Evolutionary conservation across 2,888 invertebrate genomes (phyloP).

Genomic region (Empis stercorea): DNA sequence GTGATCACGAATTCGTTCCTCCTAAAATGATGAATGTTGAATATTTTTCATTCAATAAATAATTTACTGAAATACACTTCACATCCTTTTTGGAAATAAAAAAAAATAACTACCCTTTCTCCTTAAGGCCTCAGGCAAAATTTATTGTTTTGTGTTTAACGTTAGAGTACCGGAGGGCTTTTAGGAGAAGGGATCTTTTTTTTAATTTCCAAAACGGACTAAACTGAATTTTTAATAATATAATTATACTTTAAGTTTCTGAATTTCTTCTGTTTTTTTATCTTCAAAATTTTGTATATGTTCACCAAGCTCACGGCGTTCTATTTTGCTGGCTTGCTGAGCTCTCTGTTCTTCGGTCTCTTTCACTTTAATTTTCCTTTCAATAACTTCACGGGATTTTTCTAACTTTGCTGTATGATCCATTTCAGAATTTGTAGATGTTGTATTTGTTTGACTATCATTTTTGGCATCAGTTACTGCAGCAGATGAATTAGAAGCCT

Average conservation of each 20-base stretch:
- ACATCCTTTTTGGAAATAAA: too few relatives aligned
- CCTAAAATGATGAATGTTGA: constrained; percentile 10
- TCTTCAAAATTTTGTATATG: constrained; percentile 57
- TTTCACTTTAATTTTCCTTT: constrained; percentile 50
- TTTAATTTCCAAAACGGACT: too few relatives aligned
- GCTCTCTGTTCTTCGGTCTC: constrained; percentile 55
- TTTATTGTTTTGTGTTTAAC: too few relatives aligned
- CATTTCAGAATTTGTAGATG: background rate
- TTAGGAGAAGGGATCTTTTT: too few relatives aligned
- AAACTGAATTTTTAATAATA: background rate
- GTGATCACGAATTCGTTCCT: constrained; percentile 53
- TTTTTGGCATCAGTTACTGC: too few relatives aligned
- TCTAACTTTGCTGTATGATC: constrained; percentile 29
- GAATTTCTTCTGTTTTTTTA: constrained; percentile 59
- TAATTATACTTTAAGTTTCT: constrained; percentile 45
- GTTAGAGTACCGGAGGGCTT: too few relatives aligned
- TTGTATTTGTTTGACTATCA: background rate
- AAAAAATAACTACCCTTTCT: too few relatives aligned
- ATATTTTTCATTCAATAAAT: constrained; percentile 38
- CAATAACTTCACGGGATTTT: constrained; percentile 52
- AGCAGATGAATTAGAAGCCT: too few relatives aligned
- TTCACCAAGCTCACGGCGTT: constrained; percentile 59
- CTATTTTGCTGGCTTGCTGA: constrained; percentile 47
- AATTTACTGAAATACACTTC: too few relatives aligned
- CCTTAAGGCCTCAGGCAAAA: too few relatives aligned